phyloP scores from a whole-genome alignment of 37 sponge, comb jelly and placozoan genomes.

The Chondrilla cf. caribensis region DNA sequence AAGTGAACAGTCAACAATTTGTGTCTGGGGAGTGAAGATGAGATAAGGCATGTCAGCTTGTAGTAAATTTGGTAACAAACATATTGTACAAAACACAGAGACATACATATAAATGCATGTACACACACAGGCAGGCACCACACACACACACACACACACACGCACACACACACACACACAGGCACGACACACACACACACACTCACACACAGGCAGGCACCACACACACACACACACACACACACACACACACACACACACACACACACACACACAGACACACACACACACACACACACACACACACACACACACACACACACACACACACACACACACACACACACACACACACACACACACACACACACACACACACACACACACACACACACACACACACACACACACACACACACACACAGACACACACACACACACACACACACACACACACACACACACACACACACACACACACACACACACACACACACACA shows the following conservation, averaged over 20 bases:
- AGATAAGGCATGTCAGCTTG: neutral
- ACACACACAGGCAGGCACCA: constrained; percentile 7
- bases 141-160: constrained; percentile 25
- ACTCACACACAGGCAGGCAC: neutral
- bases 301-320: constrained; percentile 10
- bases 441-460: constrained; percentile 39
- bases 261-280: constrained; percentile 15
- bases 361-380: constrained; percentile 32
- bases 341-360: constrained; percentile 35
- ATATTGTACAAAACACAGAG: neutral
- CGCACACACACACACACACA: constrained; percentile 37
- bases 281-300: constrained; percentile 25
- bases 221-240: too few species aligned
- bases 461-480: constrained; percentile 36
- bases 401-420: constrained; percentile 25
- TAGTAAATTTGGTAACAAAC: neutral
- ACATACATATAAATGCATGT: constrained; percentile 1
- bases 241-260: neutral
- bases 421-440: constrained; percentile 1
- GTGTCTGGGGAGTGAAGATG: neutral
- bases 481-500: constrained; percentile 31
- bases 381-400: constrained; percentile 17
- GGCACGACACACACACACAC: constrained; percentile 31
- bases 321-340: constrained; percentile 39
- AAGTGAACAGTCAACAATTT: neutral